Evolutionary conservation across 2,797 vertebrate species (phyloP).

Genomic region (Myotis planiceps): DNA sequence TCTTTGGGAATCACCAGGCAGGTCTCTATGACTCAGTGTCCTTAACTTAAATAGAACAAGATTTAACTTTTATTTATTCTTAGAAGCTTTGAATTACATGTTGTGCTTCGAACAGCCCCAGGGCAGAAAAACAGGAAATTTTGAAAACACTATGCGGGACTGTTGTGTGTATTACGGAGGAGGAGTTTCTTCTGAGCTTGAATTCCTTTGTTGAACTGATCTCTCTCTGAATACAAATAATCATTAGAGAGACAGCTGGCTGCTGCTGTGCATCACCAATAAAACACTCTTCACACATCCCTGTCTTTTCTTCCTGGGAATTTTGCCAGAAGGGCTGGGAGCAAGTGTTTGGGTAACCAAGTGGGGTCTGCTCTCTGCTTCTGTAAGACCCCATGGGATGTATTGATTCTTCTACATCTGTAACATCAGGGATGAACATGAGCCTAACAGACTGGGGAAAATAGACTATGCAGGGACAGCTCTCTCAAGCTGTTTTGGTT

Average conservation of each 20-base stretch:
- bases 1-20: neutral
- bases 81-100: constrained; percentile 44
- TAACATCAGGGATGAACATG: constrained; percentile 12
- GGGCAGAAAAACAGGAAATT: constrained; percentile 53
- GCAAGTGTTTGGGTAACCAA: constrained; percentile 66
- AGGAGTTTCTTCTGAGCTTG: constrained; percentile 49
- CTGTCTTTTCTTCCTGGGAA: constrained; percentile 77
- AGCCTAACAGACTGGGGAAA: constrained; percentile 7
- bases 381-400: neutral
- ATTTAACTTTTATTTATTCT: constrained; percentile 63
- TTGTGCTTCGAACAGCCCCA: constrained; percentile 24
- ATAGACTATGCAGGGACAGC: neutral
- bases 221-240: constrained; percentile 69
- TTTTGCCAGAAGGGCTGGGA: constrained; percentile 75
- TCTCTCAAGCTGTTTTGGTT: neutral
- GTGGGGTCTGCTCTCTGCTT: constrained; percentile 77
- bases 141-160: constrained; percentile 1
- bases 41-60: constrained; percentile 8
- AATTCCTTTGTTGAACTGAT: constrained; percentile 59
- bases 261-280: constrained; percentile 67
- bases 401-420: constrained; percentile 77
- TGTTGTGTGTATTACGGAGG: constrained; percentile 32
- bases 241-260: constrained; percentile 75
- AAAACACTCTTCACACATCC: constrained; percentile 68
- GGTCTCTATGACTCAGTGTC: neutral